Percentiles rank a stretch among this genome's conserved stretches.
Conservation (phyloP, 2,113 vertebrate species). For the Noturus placidus region DNA sequence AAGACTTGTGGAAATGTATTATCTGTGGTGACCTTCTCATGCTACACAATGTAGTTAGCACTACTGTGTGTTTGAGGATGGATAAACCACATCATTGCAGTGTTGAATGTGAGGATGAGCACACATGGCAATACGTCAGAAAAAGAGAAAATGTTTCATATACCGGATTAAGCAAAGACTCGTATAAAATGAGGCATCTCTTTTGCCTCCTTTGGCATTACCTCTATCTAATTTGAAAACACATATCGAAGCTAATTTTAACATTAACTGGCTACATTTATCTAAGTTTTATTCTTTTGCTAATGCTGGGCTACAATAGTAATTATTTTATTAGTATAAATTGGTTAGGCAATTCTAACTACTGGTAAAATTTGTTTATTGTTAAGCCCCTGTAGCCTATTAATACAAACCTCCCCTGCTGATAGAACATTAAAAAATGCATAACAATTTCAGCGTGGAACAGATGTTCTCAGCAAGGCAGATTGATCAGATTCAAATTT, state of each 20-base stretch:
- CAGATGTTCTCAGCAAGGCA: slow-evolving; percentile 25
- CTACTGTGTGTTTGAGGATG: too few species aligned
- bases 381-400: not conserved
- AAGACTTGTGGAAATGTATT: not conserved
- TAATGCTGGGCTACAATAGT: not conserved
- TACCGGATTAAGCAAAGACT: too few species aligned
- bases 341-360: not conserved
- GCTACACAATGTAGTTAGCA: too few species aligned
- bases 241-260: not conserved
- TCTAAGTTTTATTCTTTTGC: not conserved
- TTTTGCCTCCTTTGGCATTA: not conserved
- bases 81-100: too few species aligned
- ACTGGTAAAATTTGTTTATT: not conserved
- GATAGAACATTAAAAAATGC: not conserved
- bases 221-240: not conserved
- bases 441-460: not conserved
- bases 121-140: too few species aligned
- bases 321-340: not conserved
- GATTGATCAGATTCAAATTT: slow-evolving; percentile 1
- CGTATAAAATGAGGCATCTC: too few species aligned
- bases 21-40: too few species aligned
- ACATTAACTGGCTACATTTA: not conserved
- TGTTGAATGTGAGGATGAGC: too few species aligned
- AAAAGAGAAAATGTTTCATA: too few species aligned
- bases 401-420: not conserved